phyloP scores from a whole-genome alignment of 2,797 vertebrate genomes.

The Mormyrops attenuatus region DNA sequence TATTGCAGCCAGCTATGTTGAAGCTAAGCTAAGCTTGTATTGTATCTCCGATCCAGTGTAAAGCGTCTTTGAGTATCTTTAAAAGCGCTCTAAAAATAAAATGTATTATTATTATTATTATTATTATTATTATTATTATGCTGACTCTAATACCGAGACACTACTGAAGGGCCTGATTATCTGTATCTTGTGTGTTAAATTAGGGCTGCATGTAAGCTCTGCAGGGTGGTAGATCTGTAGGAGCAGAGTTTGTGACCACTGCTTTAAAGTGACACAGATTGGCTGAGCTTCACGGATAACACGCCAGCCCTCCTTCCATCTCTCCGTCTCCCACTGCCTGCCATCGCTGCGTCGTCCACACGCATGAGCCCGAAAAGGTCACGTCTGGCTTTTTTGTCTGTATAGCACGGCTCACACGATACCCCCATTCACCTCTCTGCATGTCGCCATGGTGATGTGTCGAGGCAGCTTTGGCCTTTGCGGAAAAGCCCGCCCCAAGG shows the following conservation, averaged over 20 bases:
- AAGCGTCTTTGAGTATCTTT: too few relatives aligned
- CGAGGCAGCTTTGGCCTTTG: neutral
- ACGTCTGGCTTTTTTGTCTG: neutral
- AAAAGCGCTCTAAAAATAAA: too few relatives aligned
- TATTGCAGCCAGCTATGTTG: too few relatives aligned
- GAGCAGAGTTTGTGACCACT: neutral
- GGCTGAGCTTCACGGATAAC: neutral
- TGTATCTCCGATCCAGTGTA: too few relatives aligned
- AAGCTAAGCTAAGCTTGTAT: too few relatives aligned
- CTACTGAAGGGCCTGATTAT: neutral
- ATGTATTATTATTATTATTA: too few relatives aligned
- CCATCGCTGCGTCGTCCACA: neutral
- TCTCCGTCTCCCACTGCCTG: neutral
- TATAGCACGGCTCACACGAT: neutral
- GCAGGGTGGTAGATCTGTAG: neutral
- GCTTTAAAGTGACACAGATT: neutral
- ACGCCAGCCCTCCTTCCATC: neutral
- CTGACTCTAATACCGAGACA: too few relatives aligned
- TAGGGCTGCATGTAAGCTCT: neutral
- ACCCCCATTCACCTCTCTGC: neutral
- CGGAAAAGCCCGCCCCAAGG: neutral
- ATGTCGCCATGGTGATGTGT: constrained; percentile 6
- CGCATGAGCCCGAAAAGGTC: neutral
- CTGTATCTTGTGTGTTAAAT: neutral
- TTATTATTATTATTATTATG: too few relatives aligned